Evolutionary conservation across 2,797 vertebrate species (phyloP), one percentile per base, ranked within the genome.

Genomic region (Enteromius mattozi): DNA sequence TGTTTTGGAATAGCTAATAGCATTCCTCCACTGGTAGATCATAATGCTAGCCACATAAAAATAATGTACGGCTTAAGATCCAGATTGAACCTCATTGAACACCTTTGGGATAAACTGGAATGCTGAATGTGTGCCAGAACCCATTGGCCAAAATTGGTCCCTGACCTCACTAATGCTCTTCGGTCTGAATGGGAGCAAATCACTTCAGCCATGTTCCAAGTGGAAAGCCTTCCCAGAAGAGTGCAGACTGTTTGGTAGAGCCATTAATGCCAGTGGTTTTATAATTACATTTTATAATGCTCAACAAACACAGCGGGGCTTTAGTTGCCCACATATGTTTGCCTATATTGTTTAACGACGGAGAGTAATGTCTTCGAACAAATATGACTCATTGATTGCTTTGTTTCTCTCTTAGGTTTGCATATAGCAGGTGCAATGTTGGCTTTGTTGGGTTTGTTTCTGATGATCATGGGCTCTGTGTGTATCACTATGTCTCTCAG

Each of bases 401-500:
- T 24, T 86, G 8, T 79, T 66, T 81, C 59, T 69, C 71, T 65
- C n/a, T 17, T 89, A 98, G 97, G 93, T 90, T 91, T 97, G 68
- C 96, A 95, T 87, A 88, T 97, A 19, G 95, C 95, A 2, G 94
- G 97, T 33, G 95, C 96, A 0, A 90, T 96, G 79, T 85, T 97
- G 88, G 96, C 96, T 13, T 92, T 97, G 63, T 54, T 97, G 59
- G 95, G 96, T 90, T 93, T 98, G 88, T 94, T 92, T 75, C 89
- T 96, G 91, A 96, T 97, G 96, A 94, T 93, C 80, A 95, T 96
- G 93, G 97, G 97, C 33, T 96, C 96, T 80, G 94, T 97, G 90
- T 97, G 96, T 68, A 93, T 97, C 87, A 94, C 88, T 88, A 97
- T 97, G 97, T 94, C 96, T 42, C 94, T 98, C 90, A 97, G 94